Conservation (phyloP, 2,888 invertebrate genomes). For the Pardosa pseudoannulata region DNA sequence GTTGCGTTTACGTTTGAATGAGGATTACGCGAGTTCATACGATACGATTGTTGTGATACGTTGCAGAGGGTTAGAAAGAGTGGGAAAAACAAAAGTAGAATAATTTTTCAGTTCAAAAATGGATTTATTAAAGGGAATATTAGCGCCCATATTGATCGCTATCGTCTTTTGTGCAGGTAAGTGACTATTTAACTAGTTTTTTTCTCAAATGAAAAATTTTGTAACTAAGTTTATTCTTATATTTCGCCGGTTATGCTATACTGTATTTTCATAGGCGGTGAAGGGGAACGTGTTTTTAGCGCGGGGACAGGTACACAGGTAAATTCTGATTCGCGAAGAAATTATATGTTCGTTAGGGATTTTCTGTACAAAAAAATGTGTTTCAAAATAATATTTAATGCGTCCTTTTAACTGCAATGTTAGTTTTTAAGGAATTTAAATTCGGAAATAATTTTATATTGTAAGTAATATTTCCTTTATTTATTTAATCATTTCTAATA, state of each 20-base stretch:
- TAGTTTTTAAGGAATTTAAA: too few relatives aligned
- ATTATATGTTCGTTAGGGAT: neutral
- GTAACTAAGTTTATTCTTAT: neutral
- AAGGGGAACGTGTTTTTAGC: slow-evolving; percentile 30
- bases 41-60: slow-evolving; percentile 63
- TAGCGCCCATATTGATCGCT: slow-evolving; percentile 24
- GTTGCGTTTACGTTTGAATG: slow-evolving; percentile 65
- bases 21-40: slow-evolving; percentile 48
- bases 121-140: slow-evolving; percentile 60
- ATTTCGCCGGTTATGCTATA: neutral
- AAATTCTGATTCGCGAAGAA: neutral
- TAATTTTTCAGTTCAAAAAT: slow-evolving; percentile 28
- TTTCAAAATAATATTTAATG: too few relatives aligned
- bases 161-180: slow-evolving; percentile 45
- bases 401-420: too few relatives aligned
- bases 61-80: slow-evolving; percentile 23
- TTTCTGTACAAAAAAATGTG: too few relatives aligned
- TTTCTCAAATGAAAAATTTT: neutral
- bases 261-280: neutral
- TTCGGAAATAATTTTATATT: too few relatives aligned
- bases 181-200: neutral
- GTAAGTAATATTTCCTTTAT: too few relatives aligned
- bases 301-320: slow-evolving; percentile 25
- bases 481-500: too few relatives aligned
- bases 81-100: slow-evolving; percentile 39